phyloP scores from a whole-genome alignment of 2,113 vertebrate genomes.

The Periophthalmodon schlosseri region DNA sequence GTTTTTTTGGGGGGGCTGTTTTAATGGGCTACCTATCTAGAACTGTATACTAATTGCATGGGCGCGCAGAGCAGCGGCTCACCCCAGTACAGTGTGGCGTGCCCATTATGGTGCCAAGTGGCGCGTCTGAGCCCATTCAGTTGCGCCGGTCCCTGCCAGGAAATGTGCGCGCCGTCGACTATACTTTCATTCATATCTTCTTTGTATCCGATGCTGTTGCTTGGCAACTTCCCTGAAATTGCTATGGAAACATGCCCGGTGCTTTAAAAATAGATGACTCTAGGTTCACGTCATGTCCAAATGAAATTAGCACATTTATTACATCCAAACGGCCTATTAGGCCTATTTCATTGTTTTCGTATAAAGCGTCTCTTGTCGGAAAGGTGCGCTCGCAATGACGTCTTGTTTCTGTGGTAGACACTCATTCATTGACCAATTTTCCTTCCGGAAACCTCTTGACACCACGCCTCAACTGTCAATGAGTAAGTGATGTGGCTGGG shows the following conservation, averaged over 20 bases:
- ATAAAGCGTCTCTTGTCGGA: constrained; percentile 23
- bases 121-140: constrained; percentile 60
- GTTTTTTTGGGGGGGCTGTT: too few species aligned
- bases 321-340: neutral
- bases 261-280: constrained; percentile 78
- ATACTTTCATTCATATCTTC: constrained; percentile 78
- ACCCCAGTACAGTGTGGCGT: constrained; percentile 25
- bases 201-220: constrained; percentile 84
- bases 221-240: constrained; percentile 82
- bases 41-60: constrained; percentile 31
- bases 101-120: constrained; percentile 32
- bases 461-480: constrained; percentile 35
- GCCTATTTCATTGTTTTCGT: neutral
- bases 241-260: constrained; percentile 80
- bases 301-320: constrained; percentile 19
- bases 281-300: constrained; percentile 68
- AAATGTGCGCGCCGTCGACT: constrained; percentile 58
- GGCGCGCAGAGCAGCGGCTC: constrained; percentile 3
- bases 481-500: constrained; percentile 21
- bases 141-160: constrained; percentile 27
- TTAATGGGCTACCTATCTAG: neutral
- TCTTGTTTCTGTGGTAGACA: constrained; percentile 49
- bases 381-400: constrained; percentile 49
- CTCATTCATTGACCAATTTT: constrained; percentile 47
- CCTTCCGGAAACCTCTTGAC: constrained; percentile 49